Conservation (phyloP, 2,113 vertebrate genomes). For the Zapornia atra region DNA sequence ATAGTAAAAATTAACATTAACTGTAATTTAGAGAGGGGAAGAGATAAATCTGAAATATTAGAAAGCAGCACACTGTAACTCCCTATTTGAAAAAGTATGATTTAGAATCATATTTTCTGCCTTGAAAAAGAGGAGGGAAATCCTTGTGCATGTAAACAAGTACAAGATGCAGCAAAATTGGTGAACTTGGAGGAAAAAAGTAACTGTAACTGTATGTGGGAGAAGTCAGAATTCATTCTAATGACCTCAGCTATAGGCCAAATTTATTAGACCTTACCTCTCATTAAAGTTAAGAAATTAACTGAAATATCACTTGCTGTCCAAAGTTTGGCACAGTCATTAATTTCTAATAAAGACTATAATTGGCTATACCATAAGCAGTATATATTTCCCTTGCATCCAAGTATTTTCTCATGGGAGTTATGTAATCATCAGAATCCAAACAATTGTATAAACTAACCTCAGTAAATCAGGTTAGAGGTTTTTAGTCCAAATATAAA, state of each 20-base stretch:
- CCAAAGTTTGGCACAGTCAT: slow-evolving; percentile 28
- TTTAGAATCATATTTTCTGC: not conserved
- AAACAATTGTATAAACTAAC: not conserved
- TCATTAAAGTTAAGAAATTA: slow-evolving; percentile 28
- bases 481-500: not conserved
- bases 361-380: not conserved
- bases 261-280: slow-evolving; percentile 23
- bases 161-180: not conserved
- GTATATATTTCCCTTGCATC: slow-evolving; percentile 1
- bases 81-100: not conserved
- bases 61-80: not conserved
- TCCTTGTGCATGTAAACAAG: not conserved
- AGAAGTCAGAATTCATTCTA: not conserved
- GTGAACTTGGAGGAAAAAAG: not conserved
- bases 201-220: not conserved
- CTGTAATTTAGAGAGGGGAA: not conserved
- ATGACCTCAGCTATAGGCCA: slow-evolving; percentile 10
- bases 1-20: not conserved
- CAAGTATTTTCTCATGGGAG: not conserved
- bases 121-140: not conserved
- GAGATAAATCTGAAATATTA: slow-evolving; percentile 6
- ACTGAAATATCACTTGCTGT: slow-evolving; percentile 37
- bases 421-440: not conserved
- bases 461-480: slow-evolving; percentile 5
- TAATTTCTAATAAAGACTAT: slow-evolving; percentile 16